These are phyloP conservation scores for Empidonax traillii DNA, from an alignment of 2,113 vertebrate species.

Conservation along the genomic window DNA sequence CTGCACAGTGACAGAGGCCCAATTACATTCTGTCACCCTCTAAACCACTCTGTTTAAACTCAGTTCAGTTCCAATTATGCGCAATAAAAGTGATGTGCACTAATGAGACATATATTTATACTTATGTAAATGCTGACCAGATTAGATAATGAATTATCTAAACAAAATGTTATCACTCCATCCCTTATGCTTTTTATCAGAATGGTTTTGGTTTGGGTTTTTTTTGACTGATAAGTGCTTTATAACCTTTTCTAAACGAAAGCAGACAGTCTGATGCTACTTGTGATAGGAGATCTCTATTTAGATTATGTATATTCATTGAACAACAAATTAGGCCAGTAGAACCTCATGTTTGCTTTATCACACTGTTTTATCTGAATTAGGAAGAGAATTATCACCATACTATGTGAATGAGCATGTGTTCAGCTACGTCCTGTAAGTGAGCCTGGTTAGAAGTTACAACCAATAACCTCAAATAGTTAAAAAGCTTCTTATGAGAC, in stretches of 20 bases:
- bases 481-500: not conserved
- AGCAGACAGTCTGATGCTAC: not conserved
- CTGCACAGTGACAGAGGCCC: not conserved
- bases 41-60: not conserved
- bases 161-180: not conserved
- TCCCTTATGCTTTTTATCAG: not conserved
- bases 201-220: not conserved
- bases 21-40: not conserved
- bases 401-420: not conserved
- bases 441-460: not conserved
- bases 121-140: not conserved
- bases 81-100: not conserved
- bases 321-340: conserved; percentile 6
- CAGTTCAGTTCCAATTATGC: not conserved
- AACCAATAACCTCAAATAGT: not conserved
- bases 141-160: not conserved
- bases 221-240: not conserved
- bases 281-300: conserved; percentile 10
- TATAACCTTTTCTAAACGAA: conserved; percentile 4
- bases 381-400: not conserved
- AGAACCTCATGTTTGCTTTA: not conserved
- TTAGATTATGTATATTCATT: not conserved
- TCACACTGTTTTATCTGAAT: conserved; percentile 6
- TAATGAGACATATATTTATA: not conserved
- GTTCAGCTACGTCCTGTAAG: not conserved